A percentile compares a stretch with the other conserved stretches of the same genome.
Evolutionary conservation across 2,888 invertebrate species (phyloP).

Genomic region (Agrotis exclamationis): DNA sequence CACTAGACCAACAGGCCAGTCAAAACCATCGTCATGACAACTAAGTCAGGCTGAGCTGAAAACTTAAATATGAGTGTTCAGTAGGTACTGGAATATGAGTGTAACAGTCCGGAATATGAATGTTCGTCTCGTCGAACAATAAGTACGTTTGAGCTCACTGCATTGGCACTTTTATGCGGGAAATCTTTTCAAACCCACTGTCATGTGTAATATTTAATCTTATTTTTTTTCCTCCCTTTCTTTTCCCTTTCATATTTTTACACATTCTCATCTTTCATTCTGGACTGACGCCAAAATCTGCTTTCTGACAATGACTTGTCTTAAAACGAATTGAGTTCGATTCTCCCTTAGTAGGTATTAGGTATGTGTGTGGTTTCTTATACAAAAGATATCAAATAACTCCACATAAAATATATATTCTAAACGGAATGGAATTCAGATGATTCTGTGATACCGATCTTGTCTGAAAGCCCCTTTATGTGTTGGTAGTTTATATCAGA

Average conservation of each 20-base stretch:
- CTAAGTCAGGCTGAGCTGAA: no score
- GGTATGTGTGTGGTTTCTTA: constrained; percentile 1
- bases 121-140: constrained; percentile 24
- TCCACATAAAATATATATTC: constrained; percentile 20
- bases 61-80: no score
- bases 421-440: constrained; percentile 5
- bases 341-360: constrained; percentile 24
- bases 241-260: constrained; percentile 32
- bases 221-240: constrained; percentile 16
- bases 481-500: neutral
- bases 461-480: neutral
- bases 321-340: constrained; percentile 41
- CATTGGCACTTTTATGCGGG: constrained; percentile 19
- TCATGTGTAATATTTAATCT: constrained; percentile 47
- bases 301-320: constrained; percentile 39
- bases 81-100: no score
- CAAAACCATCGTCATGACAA: no score
- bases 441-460: constrained; percentile 3
- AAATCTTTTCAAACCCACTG: constrained; percentile 25
- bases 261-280: constrained; percentile 52
- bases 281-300: constrained; percentile 56
- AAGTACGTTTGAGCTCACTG: constrained; percentile 25
- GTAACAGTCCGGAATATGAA: no score
- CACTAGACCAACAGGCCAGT: no score
- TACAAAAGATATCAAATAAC: neutral